Evolutionary conservation across 2,113 vertebrate genomes (phyloP), one percentile per base, ranked within the genome.

Genomic region (Festucalex cinctus): DNA sequence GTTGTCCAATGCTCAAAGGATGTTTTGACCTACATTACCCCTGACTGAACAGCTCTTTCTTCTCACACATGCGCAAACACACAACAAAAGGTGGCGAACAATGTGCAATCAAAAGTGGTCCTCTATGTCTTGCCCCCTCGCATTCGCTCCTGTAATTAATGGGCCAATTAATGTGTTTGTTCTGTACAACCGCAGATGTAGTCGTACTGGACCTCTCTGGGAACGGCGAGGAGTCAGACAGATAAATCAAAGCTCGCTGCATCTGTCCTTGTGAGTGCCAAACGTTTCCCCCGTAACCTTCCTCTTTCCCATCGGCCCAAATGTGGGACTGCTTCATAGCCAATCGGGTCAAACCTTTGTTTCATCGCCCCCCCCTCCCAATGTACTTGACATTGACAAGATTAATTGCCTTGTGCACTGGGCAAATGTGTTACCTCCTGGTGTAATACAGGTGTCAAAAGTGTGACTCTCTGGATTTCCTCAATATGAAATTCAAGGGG

Each of bases 81-180:
- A 16, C 44, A 28, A 37, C 44, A 67, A 81, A 77, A 80, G 68
- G 70, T 58, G 10, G 67, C 43, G 78, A 80, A 74, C 78, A 75
- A 77, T 41, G 68, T 54, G 76, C 63, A 69, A 83, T 88, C 82
- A 86, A 76, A n/a, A 90, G 68, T 71, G 74, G 66, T 69, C 56
- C 78, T 75, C 80, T 81, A 83, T 80, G 83, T 77, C 73, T 71
- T 58, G 74, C 77, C 79, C 85, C 58, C 74, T 53, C 82, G 54
- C 76, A 75, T 80, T 85, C 58, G 28, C 84, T 81, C 78, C 82
- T 87, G 85, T 92, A 90, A 91, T 92, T 91, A 90, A 91, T 86
- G 88, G 86, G 81, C 76, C 82, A 82, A 87, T 90, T 90, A 89
- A 90, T 89, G 76, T 90, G 90, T 90, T 91, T 91, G 89, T 90